Evolutionary conservation across 2,113 vertebrate genomes (phyloP), one percentile per base, ranked within the genome.

Genomic region (Dermatemys mawii): DNA sequence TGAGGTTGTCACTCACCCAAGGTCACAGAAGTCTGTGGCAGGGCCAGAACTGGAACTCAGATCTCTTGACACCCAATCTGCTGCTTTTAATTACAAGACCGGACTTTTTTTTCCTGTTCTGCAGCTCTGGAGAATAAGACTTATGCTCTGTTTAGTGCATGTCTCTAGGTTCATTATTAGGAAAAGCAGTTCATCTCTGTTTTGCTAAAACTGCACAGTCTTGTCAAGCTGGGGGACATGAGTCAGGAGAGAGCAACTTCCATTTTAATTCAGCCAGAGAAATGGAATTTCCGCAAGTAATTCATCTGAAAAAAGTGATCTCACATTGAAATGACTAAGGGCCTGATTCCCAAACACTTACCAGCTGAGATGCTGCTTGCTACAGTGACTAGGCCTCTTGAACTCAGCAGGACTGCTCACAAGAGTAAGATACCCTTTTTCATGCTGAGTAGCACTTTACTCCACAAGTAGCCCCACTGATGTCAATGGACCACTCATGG

Each of bases 331-430:
- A 26, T 50, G 73, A 50, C 81, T 8, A 3, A 7, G 26, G 35
- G 32, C 54, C 78, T 57, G 35, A 44, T 46, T 44, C 50, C 75
- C 44, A 80, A 19, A 48, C 48, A n/a, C 46, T 51, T 57, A 24
- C 21, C 8, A 38, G 57, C 54, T 53, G 76, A 29, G 12, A 13
- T 21, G 13, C 12, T 12, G 48, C 70, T 73, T 2, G 0, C 57
- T 83, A 29, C 2, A 19, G 5, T 49, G 4, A 75, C 41, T 86
- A 46, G 49, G 41, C 70, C 0, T 0, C 27, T 29, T 76, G 81
- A 48, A 83, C 19, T 46, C 81, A 38, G 50, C 38, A 73, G 46
- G 67, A 24, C 19, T 38, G 35, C n/a, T 38, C 67, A 60, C 57
- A 60, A 60, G 32, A 60, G 13, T 60, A 60, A 60, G 57, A 29